Percentiles rank a stretch among this genome's conserved stretches.
Evolutionary conservation across 2,797 vertebrate species (phyloP).

Genomic region (Esox lucius): DNA sequence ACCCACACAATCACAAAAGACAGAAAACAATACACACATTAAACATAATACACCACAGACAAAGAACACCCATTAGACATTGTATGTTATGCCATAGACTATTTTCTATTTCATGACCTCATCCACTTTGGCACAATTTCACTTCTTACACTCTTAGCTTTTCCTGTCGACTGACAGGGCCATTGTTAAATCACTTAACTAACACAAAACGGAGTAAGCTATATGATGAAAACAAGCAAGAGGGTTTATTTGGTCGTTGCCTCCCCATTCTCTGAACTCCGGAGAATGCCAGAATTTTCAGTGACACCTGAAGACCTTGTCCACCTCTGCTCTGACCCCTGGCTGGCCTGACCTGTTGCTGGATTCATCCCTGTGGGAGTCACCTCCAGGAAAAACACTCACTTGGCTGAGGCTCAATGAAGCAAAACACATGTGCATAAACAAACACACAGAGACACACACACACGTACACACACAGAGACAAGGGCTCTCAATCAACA

Average conservation of each 20-base stretch:
- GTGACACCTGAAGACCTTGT: slow-evolving; percentile 9
- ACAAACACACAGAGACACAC: too few relatives aligned
- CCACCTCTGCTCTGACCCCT: slow-evolving; percentile 36
- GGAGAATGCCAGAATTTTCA: slow-evolving; percentile 22
- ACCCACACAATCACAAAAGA: slow-evolving; percentile 3
- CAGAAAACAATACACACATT: neutral
- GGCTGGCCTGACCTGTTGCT: slow-evolving; percentile 32
- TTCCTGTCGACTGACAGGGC: neutral
- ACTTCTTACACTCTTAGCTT: slow-evolving; percentile 16
- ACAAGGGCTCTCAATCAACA: neutral
- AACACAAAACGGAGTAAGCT: slow-evolving; percentile 4
- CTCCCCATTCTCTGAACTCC: slow-evolving; percentile 54
- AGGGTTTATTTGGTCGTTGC: slow-evolving; percentile 13
- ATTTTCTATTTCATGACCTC: slow-evolving; percentile 31
- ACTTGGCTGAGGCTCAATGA: slow-evolving; percentile 21
- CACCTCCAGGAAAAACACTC: slow-evolving; percentile 29
- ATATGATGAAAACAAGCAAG: slow-evolving; percentile 13
- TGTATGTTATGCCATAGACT: neutral
- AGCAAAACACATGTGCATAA: slow-evolving; percentile 37
- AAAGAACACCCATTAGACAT: too few relatives aligned
- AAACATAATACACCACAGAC: too few relatives aligned
- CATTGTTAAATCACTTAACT: slow-evolving; percentile 4
- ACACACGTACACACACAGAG: too few relatives aligned
- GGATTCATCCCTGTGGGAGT: slow-evolving; percentile 43
- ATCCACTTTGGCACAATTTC: slow-evolving; percentile 25